These are phyloP conservation scores for Sander vitreus DNA, from an alignment of 2,113 vertebrate genomes.

Conservation along the genomic window DNA sequence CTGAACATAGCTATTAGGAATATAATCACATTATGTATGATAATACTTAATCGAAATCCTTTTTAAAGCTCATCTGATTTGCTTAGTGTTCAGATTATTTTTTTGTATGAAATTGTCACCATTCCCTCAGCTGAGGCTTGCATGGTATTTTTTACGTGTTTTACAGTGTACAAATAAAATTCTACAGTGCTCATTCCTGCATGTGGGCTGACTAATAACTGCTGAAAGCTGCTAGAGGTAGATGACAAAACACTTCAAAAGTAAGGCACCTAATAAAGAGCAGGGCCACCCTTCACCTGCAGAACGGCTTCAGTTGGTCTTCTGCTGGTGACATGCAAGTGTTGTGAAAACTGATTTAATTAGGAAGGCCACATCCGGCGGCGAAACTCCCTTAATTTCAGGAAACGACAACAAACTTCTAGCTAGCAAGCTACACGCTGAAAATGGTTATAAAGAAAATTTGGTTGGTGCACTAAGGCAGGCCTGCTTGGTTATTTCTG, in stretches of 20 bases:
- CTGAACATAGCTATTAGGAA: slow-evolving; percentile 33
- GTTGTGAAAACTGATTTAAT: background rate
- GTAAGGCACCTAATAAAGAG: background rate
- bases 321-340: background rate
- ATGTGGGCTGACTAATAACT: slow-evolving; percentile 1
- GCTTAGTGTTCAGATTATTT: background rate
- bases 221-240: background rate
- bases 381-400: no score
- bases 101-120: background rate
- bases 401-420: no score
- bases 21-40: slow-evolving; percentile 15
- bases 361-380: no score
- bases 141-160: slow-evolving; percentile 18
- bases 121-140: slow-evolving; percentile 27
- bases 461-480: no score
- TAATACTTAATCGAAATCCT: slow-evolving; percentile 1
- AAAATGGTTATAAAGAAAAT: no score
- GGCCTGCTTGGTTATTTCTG: no score
- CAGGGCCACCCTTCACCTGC: background rate
- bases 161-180: background rate
- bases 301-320: background rate
- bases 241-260: no score
- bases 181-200: background rate
- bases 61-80: slow-evolving; percentile 38
- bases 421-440: no score